Evolutionary conservation across 2,888 invertebrate species (phyloP), one percentile per base, ranked within the genome.

Genomic region (Neoscelio sp.): DNA sequence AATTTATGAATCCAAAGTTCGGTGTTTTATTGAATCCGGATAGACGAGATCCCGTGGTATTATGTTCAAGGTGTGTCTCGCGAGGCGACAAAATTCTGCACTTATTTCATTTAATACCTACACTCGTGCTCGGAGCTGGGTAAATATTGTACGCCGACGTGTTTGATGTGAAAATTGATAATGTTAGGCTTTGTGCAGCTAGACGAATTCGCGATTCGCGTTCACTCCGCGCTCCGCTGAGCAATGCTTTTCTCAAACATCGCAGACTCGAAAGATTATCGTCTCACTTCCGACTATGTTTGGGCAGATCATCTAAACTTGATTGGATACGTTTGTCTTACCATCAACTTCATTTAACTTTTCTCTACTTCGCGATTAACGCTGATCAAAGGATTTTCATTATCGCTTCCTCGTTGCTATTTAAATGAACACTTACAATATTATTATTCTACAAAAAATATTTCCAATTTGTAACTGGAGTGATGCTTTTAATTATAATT

Each of bases 151-250:
- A 12, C 38, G 44, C 13, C 54, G 20, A 46, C 44, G 48, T 60
- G 74, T 67, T 74, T 74, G 56, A 74, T 56, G 64, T 74, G 46
- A 40, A 56, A 74, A 56, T 65, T 65, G 73, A 54, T 42, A 52
- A 44, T 54, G 60, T 71, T 42, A 60, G 48, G 48, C 46, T 56
- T 46, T 6, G 44, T 8, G 52, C 6, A 15, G 38, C 18, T 17
- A 30, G 58, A 58, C 7, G 42, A 23, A 58, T 42, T 33, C 17
- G 20, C 40, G 40, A 26, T 8, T 54, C 35, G 35, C 35, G 18
- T 10, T 5, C 5, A 54, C 18, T 48, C 23, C 35, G 33, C 26
- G 13, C 1, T 23, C 20, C 10, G 48, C 48, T 10, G 28, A 48
- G n/a, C 10, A 28, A 13, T 50, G 50, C 15, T 13, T 38, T 38